These are phyloP conservation scores for Rousettus leschenaultii DNA, from an alignment of 2,113 vertebrate species.

Conservation along the genomic window DNA sequence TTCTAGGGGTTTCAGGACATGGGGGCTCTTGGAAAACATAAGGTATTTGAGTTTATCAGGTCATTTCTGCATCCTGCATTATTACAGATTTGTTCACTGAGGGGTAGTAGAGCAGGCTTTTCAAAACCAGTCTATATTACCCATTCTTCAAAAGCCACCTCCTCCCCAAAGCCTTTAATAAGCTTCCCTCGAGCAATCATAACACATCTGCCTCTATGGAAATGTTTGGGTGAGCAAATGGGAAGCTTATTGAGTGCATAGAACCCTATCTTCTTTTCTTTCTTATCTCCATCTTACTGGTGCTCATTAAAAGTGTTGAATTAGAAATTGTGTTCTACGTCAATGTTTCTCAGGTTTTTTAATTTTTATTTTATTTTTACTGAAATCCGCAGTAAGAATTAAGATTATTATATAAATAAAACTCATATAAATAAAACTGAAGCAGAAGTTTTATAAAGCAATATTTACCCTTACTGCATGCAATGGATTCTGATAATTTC, in stretches of 20 bases:
- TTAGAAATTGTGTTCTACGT: background rate
- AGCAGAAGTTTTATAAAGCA: background rate
- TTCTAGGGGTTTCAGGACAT: background rate
- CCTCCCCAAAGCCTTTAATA: background rate
- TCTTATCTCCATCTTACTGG: background rate
- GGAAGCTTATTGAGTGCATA: background rate
- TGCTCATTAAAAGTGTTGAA: background rate
- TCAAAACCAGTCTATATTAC: background rate
- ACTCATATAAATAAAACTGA: background rate
- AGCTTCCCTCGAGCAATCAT: background rate
- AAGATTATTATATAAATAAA: background rate
- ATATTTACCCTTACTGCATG: background rate
- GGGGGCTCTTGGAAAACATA: background rate
- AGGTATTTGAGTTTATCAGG: background rate
- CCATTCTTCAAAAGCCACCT: background rate
- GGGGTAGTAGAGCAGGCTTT: background rate
- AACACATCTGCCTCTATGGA: background rate
- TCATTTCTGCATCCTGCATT: background rate
- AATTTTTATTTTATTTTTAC: background rate
- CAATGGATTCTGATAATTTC: background rate
- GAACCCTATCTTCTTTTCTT: background rate
- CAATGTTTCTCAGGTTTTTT: background rate
- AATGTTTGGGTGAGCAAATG: background rate
- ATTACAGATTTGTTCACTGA: background rate
- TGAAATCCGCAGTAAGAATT: background rate